Percentiles rank a stretch among this genome's conserved stretches.
These are phyloP conservation scores for Aspidapion aeneum DNA, from an alignment of 2,888 invertebrate species.

Conservation along the genomic window DNA sequence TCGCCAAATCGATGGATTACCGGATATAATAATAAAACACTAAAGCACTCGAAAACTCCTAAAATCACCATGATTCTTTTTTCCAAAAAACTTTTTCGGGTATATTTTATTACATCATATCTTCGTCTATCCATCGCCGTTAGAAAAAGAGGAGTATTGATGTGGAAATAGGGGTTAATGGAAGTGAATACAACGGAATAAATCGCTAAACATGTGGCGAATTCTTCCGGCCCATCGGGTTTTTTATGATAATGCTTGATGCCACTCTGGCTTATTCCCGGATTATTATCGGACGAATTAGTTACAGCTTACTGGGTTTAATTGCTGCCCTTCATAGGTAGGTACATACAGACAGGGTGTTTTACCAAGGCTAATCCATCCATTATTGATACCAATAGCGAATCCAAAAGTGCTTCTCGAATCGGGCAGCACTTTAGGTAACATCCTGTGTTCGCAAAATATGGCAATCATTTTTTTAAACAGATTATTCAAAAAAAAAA, in stretches of 20 bases:
- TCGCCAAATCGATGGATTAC: neutral
- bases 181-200: neutral
- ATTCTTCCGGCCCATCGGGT: conserved; percentile 43
- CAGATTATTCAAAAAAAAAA: too few species aligned
- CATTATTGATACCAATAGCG: neutral
- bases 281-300: conserved; percentile 23
- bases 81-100: too few species aligned
- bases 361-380: neutral
- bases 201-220: conserved; percentile 42
- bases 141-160: neutral
- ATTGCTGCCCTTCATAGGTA: conserved; percentile 20
- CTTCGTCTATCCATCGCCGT: neutral
- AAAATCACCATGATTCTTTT: neutral
- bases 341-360: neutral
- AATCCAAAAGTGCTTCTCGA: neutral
- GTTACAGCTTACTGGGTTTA: conserved; percentile 28
- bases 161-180: neutral
- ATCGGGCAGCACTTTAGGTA: neutral
- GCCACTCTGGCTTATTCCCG: neutral
- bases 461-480: too few species aligned
- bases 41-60: neutral
- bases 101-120: too few species aligned
- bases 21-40: too few species aligned
- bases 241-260: conserved; percentile 38
- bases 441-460: too few species aligned